These are phyloP conservation scores for Genyomyrus donnyi DNA, from an alignment of 2,113 vertebrate genomes.

Conservation along the genomic window DNA sequence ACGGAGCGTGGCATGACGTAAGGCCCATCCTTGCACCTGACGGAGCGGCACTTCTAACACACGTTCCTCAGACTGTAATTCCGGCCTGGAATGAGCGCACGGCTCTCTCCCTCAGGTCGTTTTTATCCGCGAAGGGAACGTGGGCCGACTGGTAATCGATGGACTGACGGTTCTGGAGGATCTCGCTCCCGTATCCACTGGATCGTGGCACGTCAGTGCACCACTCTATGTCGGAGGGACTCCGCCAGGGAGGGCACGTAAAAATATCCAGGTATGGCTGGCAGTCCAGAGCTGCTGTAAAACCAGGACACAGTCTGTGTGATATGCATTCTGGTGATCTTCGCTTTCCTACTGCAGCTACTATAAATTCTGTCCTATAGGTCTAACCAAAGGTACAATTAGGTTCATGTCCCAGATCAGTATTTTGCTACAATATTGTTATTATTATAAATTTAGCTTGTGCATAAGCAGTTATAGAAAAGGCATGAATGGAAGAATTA, in stretches of 20 bases:
- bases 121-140: conserved; percentile 68
- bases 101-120: conserved; percentile 62
- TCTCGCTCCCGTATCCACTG: conserved; percentile 36
- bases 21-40: conserved; percentile 34
- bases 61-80: not conserved
- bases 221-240: conserved; percentile 84
- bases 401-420: not conserved
- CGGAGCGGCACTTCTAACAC: not conserved
- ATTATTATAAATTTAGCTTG: not conserved
- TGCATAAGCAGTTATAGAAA: not conserved
- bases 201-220: conserved; percentile 64
- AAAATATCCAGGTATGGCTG: conserved; percentile 76
- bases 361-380: not conserved
- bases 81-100: too few species aligned
- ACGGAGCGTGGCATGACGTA: conserved; percentile 86
- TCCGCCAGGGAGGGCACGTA: conserved; percentile 71
- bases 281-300: not conserved
- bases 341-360: not conserved
- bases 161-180: conserved; percentile 73
- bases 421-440: not conserved
- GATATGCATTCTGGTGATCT: not conserved
- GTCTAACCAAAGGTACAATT: not conserved
- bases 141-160: conserved; percentile 75
- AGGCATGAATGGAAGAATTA: not conserved
- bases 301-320: not conserved